Base-by-base conservation (phyloP, 2,888 invertebrate genomes). In the Microctonus hyperodae region DNA sequence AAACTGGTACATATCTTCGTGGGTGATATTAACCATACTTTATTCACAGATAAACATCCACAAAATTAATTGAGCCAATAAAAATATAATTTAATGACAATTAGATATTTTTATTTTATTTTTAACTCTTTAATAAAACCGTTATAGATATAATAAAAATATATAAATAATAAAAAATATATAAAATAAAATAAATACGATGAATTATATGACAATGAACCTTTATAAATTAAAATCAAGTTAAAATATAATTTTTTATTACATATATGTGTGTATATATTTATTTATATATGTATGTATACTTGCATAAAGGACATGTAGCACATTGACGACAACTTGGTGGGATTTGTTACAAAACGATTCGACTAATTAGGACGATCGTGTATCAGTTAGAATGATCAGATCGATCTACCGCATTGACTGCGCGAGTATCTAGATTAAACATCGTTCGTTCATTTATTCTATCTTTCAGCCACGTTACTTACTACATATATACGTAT, bases 311-410 rank as follows among this genome's bases (percentile, higher is more conserved):
- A 59, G 28, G 28, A 59, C 25, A 25, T 44, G 44, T 59, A 23
- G 59, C 44, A 28, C 44, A 40, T 28, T 44, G 16, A 28, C 13
- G 40, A 44, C 40, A 61, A 61, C 31, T 61, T 40, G n/a, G 37
- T 31, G 31, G 25, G 23, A 25, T 44, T 22, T 25, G 22, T 44
- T 44, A 40, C 44, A 40, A 59, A 59, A 48, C 50, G 48, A 33
- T 63, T 64, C 69, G 50, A 68, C 78, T 78, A 78, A 78, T 78
- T 78, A 77, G 78, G 72, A 77, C 74, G 76, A 78, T 78, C 77
- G 74, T 78, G 75, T 78, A 78, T 75, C 76, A 75, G 73, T 64
- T 66, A 61, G 50, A 48, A 74, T 72, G 76, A 78, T 78, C 76
- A 73, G 73, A 74, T 73, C 75, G 75, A 75, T 76, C 75, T 76